Percentiles rank a stretch among this genome's conserved stretches.
These are phyloP conservation scores for Parnassius glacialis DNA, from an alignment of 2,888 invertebrate species.

Conservation along the genomic window DNA sequence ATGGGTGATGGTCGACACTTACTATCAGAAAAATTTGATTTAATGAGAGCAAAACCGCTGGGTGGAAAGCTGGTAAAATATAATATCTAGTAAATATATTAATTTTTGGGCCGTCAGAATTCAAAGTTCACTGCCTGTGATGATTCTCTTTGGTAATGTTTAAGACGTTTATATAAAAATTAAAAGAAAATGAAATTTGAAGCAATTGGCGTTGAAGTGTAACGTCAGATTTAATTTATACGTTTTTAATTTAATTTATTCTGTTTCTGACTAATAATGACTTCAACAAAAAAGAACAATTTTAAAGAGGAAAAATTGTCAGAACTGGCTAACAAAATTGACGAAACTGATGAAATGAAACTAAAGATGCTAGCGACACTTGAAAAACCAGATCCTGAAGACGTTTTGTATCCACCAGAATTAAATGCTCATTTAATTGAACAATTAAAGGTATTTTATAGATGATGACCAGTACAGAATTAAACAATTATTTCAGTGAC, in stretches of 20 bases:
- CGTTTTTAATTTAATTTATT: background rate
- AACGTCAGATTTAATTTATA: background rate
- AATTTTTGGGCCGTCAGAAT: no score
- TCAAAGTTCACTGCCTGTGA: no score
- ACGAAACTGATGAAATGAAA: slow-evolving; percentile 76
- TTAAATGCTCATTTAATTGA: slow-evolving; percentile 82
- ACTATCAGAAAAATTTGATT: no score
- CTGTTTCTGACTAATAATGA: slow-evolving; percentile 9
- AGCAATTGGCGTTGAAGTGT: background rate
- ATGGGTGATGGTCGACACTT: no score
- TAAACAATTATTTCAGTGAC: no score
- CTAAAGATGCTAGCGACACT: slow-evolving; percentile 65
- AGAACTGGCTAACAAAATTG: slow-evolving; percentile 65
- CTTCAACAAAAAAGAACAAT: slow-evolving; percentile 30
- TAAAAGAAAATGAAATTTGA: no score
- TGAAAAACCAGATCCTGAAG: slow-evolving; percentile 63
- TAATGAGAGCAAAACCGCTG: no score
- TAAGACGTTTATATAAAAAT: no score
- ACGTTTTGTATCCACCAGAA: slow-evolving; percentile 81
- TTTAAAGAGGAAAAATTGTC: slow-evolving; percentile 52
- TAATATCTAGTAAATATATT: no score
- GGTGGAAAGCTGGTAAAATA: no score
- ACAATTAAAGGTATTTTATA: slow-evolving; percentile 75
- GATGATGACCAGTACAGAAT: no score
- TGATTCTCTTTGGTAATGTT: no score